A percentile compares a stretch with the other conserved stretches of the same genome.
These are phyloP conservation scores for Drosophila mayaguana DNA, from an alignment of 2,888 invertebrate species.

Conservation along the genomic window DNA sequence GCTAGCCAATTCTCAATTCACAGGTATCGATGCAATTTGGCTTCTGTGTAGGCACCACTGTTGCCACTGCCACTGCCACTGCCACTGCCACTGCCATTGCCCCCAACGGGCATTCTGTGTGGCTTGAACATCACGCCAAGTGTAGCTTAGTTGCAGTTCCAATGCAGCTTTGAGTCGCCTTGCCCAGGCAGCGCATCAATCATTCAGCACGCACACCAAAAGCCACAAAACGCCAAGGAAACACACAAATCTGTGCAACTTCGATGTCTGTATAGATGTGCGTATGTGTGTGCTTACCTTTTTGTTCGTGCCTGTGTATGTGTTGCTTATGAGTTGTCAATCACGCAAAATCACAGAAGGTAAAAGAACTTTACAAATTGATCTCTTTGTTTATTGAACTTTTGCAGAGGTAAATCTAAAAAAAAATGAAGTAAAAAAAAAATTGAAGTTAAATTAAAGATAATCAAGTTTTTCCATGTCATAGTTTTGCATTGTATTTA, in stretches of 20 bases:
- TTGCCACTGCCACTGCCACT: conserved; percentile 37
- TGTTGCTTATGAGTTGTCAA: conserved; percentile 12
- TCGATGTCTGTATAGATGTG: not conserved
- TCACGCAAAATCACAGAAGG: not conserved
- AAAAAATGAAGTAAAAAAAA: no score
- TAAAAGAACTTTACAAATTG: not conserved
- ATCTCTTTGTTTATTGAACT: not conserved
- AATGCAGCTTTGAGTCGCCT: conserved; percentile 72
- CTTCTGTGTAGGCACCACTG: conserved; percentile 82
- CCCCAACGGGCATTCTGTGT: conserved; percentile 60
- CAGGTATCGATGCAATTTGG: conserved; percentile 79
- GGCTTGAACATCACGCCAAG: conserved; percentile 73
- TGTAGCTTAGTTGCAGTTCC: conserved; percentile 79
- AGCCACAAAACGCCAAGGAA: conserved; percentile 21
- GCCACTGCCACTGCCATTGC: conserved; percentile 29
- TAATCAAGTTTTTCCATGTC: not conserved
- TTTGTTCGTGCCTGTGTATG: not conserved
- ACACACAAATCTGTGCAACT: conserved; percentile 36
- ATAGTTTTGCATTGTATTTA: not conserved
- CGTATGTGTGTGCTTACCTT: not conserved
- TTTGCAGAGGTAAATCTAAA: not conserved
- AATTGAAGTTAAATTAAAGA: no score
- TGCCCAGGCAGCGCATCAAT: conserved; percentile 77
- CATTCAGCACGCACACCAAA: conserved; percentile 73
- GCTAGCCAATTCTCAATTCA: conserved; percentile 52